These are phyloP conservation scores for Marronus borbonicus DNA, from an alignment of 2,888 invertebrate genomes.

Conservation along the genomic window DNA sequence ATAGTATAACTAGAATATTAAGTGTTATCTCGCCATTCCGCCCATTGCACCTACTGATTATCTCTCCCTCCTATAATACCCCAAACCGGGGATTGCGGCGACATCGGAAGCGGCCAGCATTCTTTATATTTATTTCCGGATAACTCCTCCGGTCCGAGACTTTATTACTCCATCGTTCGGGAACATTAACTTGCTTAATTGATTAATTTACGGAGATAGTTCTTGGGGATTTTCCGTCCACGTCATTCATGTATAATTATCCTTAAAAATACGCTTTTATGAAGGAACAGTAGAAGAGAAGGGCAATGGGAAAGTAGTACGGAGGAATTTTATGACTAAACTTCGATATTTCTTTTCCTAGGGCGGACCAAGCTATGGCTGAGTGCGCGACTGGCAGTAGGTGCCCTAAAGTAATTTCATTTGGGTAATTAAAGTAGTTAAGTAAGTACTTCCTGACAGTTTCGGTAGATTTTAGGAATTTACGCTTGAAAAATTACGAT, in stretches of 20 bases:
- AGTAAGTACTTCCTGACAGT: too few species aligned
- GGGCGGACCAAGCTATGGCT: too few species aligned
- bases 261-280: constrained; percentile 33
- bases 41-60: constrained; percentile 63
- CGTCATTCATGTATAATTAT: not conserved
- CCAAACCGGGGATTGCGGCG: constrained; percentile 56
- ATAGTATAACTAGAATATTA: constrained; percentile 63
- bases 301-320: not conserved
- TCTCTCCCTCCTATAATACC: constrained; percentile 60
- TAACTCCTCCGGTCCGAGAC: constrained; percentile 46
- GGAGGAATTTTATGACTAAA: constrained; percentile 26
- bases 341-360: constrained; percentile 17
- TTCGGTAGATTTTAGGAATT: too few species aligned
- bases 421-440: constrained; percentile 14
- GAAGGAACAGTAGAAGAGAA: not conserved
- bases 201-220: constrained; percentile 38
- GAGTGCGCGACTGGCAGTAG: not conserved
- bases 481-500: too few species aligned
- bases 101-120: constrained; percentile 56
- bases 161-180: constrained; percentile 22
- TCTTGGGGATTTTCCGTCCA: constrained; percentile 16
- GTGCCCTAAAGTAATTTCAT: not conserved
- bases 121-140: constrained; percentile 59
- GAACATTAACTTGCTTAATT: constrained; percentile 39
- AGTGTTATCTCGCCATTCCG: constrained; percentile 65